Percentiles rank a stretch among this genome's conserved stretches.
Evolutionary conservation across 1,140 invertebrate genomes (phyloP).

Genomic region (Lysiphlebus fabarum): DNA sequence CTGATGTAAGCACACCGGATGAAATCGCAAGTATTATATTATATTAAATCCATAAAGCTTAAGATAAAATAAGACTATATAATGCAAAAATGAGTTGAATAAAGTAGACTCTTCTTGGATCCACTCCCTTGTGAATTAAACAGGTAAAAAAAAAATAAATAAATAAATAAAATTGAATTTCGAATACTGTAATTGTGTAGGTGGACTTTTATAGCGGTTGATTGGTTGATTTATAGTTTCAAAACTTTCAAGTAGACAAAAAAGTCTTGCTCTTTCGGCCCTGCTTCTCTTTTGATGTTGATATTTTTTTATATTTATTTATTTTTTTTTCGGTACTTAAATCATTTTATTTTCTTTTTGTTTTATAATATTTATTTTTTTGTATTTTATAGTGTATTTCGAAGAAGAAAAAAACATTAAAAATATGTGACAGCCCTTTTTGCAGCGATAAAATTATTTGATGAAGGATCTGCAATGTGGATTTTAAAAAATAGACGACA

Average conservation of each 20-base stretch:
- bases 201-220: slow-evolving; percentile 36
- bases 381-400: no score
- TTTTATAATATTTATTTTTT: no score
- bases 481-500: no score
- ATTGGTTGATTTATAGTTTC: slow-evolving; percentile 35
- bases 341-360: no score
- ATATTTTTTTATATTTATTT: not conserved
- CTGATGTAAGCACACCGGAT: slow-evolving; percentile 24
- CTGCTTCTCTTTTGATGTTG: slow-evolving; percentile 12
- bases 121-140: slow-evolving; percentile 17
- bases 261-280: not conserved
- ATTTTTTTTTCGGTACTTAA: no score
- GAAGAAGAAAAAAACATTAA: no score
- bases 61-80: slow-evolving; percentile 8
- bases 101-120: not conserved
- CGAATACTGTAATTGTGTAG: slow-evolving; percentile 30
- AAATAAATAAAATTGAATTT: slow-evolving; percentile 20
- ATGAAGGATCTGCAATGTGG: no score
- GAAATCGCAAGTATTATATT: slow-evolving; percentile 21
- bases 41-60: slow-evolving; percentile 4
- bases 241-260: slow-evolving; percentile 7
- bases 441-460: no score
- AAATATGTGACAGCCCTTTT: no score
- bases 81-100: not conserved
- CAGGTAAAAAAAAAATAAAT: slow-evolving; percentile 19